Conservation (phyloP, 1,140 invertebrate genomes). For the Mamestra configurata region DNA sequence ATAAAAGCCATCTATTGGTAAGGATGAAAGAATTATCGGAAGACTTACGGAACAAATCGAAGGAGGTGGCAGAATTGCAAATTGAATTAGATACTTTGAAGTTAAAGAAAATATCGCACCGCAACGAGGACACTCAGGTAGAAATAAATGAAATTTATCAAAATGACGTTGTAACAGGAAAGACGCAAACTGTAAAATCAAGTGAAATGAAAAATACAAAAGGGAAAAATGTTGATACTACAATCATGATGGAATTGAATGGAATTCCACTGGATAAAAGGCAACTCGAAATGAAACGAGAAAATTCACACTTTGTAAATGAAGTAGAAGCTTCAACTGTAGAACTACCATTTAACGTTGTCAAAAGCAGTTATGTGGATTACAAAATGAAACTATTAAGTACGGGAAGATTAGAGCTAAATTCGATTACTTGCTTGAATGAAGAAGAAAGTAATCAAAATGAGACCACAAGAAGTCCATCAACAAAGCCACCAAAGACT, state of each 20-base stretch:
- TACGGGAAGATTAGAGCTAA: conserved; percentile 69
- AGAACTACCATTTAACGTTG: conserved; percentile 63
- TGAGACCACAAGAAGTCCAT: background rate
- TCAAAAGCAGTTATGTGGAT: conserved; percentile 69
- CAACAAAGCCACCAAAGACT: background rate
- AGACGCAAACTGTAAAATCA: background rate
- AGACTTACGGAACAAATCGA: conserved; percentile 63
- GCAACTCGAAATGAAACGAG: conserved; percentile 34
- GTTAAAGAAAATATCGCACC: conserved; percentile 61
- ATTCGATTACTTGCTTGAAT: conserved; percentile 65
- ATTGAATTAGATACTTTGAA: conserved; percentile 61
- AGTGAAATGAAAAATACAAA: background rate
- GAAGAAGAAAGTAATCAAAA: conserved; percentile 25
- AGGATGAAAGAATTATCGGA: conserved; percentile 60
- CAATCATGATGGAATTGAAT: background rate
- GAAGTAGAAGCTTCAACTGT: conserved; percentile 73
- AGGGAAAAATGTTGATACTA: background rate
- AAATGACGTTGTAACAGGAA: conserved; percentile 17
- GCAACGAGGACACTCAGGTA: conserved; percentile 41
- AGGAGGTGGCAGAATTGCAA: conserved; percentile 65
- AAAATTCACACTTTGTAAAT: conserved; percentile 57
- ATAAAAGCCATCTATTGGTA: conserved; percentile 56
- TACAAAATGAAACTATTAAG: conserved; percentile 74
- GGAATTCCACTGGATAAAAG: conserved; percentile 40
- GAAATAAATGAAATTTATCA: background rate